Percentiles rank a stretch among this genome's conserved stretches.
Evolutionary conservation across 2,113 vertebrate genomes (phyloP).

Genomic region (Thryonomys swinderianus): DNA sequence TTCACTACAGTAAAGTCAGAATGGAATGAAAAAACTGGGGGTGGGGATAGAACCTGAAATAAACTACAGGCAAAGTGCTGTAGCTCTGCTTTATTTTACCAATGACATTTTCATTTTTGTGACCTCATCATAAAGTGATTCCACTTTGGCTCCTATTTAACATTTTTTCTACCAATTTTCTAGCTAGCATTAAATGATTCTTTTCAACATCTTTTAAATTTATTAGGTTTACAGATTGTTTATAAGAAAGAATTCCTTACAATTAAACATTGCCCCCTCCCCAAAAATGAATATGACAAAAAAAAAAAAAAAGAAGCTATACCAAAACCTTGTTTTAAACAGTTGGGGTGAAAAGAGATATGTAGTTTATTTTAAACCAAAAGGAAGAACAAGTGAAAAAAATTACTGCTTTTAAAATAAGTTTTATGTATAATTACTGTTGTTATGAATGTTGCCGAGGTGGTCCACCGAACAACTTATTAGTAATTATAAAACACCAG

Average conservation of each 20-base stretch:
- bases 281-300: conserved; percentile 1
- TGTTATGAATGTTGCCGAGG: background rate
- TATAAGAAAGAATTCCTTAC: conserved; percentile 49
- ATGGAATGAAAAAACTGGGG: background rate
- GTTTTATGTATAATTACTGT: background rate
- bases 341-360: background rate
- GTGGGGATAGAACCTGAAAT: background rate
- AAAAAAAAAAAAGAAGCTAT: background rate
- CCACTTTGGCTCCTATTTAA: background rate
- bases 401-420: background rate
- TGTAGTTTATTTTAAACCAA: background rate
- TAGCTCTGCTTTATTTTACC: background rate
- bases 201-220: conserved; percentile 14
- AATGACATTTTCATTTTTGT: background rate
- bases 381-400: background rate
- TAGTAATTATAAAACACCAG: background rate
- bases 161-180: conserved; percentile 31
- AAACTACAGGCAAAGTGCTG: background rate
- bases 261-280: background rate
- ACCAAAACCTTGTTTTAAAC: background rate
- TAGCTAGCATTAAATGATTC: conserved; percentile 23
- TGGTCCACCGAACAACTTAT: background rate
- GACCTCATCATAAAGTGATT: conserved; percentile 19
- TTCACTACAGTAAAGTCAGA: conserved; percentile 31
- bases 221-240: conserved; percentile 43